These are phyloP conservation scores for Pseudomugil gertrudae DNA, from an alignment of 2,797 vertebrate species.

Conservation along the genomic window DNA sequence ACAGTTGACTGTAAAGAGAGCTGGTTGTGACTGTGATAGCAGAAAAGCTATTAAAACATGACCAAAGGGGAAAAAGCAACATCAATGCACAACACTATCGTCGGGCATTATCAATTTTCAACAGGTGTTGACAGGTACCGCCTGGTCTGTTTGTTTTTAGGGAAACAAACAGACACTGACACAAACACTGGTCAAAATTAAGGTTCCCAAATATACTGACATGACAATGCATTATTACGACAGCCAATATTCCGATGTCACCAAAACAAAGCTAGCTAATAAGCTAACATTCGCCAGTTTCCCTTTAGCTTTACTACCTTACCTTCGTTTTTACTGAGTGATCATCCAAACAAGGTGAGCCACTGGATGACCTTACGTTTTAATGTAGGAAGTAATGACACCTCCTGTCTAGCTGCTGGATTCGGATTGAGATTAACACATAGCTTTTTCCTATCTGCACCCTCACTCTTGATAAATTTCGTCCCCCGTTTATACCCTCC, in stretches of 20 bases:
- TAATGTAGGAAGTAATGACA: not conserved
- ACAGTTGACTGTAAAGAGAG: not conserved
- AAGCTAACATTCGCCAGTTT: conserved; percentile 49
- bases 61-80: not conserved
- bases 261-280: conserved; percentile 25
- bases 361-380: conserved; percentile 54
- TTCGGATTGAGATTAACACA: conserved; percentile 1
- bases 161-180: too few species aligned
- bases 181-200: not conserved
- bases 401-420: conserved; percentile 17
- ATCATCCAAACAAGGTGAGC: conserved; percentile 59
- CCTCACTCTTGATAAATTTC: conserved; percentile 36
- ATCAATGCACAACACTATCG: too few species aligned
- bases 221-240: conserved; percentile 27
- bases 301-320: conserved; percentile 46
- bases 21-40: too few species aligned
- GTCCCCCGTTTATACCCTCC: conserved; percentile 41
- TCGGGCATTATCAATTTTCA: conserved; percentile 25
- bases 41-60: too few species aligned
- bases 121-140: conserved; percentile 50
- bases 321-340: conserved; percentile 20
- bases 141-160: too few species aligned
- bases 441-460: conserved; percentile 2
- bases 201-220: conserved; percentile 27
- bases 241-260: conserved; percentile 8